Conservation (phyloP, 2,888 invertebrate species). For the Dinocampus coccinellae region DNA sequence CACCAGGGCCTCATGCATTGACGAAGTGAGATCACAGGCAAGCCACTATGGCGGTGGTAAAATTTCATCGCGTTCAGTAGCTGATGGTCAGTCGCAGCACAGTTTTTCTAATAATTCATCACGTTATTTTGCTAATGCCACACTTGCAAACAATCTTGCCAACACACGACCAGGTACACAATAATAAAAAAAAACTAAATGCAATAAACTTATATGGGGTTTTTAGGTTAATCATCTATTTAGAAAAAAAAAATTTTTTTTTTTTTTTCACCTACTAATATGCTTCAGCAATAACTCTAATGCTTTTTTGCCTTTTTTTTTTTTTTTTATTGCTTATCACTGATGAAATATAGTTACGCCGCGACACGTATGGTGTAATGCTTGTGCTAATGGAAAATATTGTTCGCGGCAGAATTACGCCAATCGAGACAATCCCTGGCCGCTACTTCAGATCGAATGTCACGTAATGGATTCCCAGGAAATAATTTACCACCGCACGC, state of each 20-base stretch:
- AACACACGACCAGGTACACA: conserved; percentile 77
- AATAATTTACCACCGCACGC: conserved; percentile 74
- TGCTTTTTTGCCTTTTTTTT: conserved; percentile 1
- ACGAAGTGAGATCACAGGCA: conserved; percentile 81
- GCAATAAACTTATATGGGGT: not conserved
- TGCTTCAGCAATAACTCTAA: conserved; percentile 9
- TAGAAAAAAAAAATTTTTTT: no score
- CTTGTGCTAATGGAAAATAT: conserved; percentile 26
- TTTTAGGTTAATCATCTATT: not conserved
- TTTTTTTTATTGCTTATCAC: not conserved
- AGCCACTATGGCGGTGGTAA: conserved; percentile 78
- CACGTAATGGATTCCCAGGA: conserved; percentile 79
- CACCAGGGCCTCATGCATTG: conserved; percentile 71
- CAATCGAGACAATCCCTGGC: conserved; percentile 89
- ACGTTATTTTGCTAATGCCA: conserved; percentile 78
- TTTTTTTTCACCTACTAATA: no score
- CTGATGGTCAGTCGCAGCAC: conserved; percentile 91
- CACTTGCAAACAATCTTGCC: conserved; percentile 81
- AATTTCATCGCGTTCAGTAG: conserved; percentile 77
- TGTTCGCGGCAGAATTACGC: conserved; percentile 77
- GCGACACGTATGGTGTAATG: not conserved
- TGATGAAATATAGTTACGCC: conserved; percentile 2
- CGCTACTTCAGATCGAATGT: conserved; percentile 85
- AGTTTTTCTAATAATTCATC: conserved; percentile 88
- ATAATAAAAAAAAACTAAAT: not conserved